phyloP scores from a whole-genome alignment of 2,797 vertebrate species.

The Geotrypetes seraphini region DNA sequence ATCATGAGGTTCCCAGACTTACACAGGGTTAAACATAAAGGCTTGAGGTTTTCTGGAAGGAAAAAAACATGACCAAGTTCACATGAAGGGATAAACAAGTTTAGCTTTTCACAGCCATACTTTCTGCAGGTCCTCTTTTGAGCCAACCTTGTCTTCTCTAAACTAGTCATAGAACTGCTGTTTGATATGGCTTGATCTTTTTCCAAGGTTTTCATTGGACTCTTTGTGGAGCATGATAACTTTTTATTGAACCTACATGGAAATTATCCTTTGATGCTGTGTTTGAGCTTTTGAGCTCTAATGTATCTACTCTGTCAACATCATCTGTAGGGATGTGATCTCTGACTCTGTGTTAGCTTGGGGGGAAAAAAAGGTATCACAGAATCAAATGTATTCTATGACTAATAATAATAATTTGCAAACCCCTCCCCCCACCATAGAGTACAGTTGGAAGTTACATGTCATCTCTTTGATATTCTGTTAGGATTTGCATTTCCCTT shows the following conservation, averaged over 20 bases:
- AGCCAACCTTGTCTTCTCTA: constrained; percentile 44
- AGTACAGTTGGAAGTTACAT: too few relatives aligned
- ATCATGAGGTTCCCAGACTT: constrained; percentile 40
- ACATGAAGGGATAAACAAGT: constrained; percentile 45
- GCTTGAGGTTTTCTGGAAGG: constrained; percentile 48
- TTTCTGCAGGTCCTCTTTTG: constrained; percentile 61
- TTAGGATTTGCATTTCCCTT: constrained; percentile 18
- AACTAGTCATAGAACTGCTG: constrained; percentile 42
- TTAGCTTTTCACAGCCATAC: constrained; percentile 70
- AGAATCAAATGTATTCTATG: too few relatives aligned
- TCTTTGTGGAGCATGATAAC: constrained; percentile 31
- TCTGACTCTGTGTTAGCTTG: too few relatives aligned
- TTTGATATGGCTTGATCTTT: too few relatives aligned
- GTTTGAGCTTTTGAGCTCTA: constrained; percentile 23
- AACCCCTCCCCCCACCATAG: too few relatives aligned
- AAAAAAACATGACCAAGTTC: constrained; percentile 50
- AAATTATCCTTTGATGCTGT: constrained; percentile 30
- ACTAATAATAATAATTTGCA: too few relatives aligned
- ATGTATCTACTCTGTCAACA: too few relatives aligned
- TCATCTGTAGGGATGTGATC: too few relatives aligned
- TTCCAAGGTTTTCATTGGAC: constrained; percentile 38
- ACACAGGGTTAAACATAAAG: constrained; percentile 55
- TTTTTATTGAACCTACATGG: constrained; percentile 16
- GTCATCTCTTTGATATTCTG: constrained; percentile 19
- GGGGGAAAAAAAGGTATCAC: too few relatives aligned